Percentiles rank a stretch among this genome's conserved stretches.
phyloP scores from a whole-genome alignment of 2,797 vertebrate genomes.

The Lepus townsendii region DNA sequence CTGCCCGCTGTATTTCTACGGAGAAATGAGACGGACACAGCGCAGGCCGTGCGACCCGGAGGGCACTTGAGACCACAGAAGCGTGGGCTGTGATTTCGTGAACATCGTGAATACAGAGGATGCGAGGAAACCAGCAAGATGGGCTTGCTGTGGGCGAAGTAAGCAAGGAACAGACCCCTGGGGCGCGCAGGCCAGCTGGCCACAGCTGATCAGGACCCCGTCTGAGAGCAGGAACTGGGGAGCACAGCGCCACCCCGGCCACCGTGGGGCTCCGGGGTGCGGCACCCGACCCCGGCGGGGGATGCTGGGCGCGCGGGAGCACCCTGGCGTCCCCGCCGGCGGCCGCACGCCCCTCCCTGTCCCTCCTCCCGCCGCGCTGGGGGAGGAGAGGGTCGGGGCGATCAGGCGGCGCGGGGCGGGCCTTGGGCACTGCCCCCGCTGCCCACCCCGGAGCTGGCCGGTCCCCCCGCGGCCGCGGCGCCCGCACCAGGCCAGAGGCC shows the following conservation, averaged over 20 bases:
- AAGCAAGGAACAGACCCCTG: background rate
- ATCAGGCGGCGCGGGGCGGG: accelerated
- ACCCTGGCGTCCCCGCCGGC: accelerated
- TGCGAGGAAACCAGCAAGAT: background rate
- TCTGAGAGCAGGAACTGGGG: background rate
- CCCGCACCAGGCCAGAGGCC: background rate
- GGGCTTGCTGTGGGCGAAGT: background rate
- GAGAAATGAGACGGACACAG: background rate
- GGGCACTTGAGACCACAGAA: background rate
- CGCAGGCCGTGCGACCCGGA: background rate
- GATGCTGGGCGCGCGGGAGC: accelerated
- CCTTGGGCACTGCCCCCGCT: accelerated
- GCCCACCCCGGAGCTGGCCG: background rate
- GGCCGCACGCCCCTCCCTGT: constrained; percentile 49
- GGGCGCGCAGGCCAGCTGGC: no score
- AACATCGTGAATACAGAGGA: background rate
- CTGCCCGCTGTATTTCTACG: background rate
- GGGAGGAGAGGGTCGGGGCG: background rate
- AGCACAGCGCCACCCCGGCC: background rate
- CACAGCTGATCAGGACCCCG: background rate
- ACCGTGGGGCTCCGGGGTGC: background rate
- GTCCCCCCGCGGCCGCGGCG: accelerated
- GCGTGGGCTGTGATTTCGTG: background rate
- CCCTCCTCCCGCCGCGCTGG: background rate
- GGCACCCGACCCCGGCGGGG: background rate